phyloP scores from a whole-genome alignment of 2,797 vertebrate genomes.

The Perodicticus potto region DNA sequence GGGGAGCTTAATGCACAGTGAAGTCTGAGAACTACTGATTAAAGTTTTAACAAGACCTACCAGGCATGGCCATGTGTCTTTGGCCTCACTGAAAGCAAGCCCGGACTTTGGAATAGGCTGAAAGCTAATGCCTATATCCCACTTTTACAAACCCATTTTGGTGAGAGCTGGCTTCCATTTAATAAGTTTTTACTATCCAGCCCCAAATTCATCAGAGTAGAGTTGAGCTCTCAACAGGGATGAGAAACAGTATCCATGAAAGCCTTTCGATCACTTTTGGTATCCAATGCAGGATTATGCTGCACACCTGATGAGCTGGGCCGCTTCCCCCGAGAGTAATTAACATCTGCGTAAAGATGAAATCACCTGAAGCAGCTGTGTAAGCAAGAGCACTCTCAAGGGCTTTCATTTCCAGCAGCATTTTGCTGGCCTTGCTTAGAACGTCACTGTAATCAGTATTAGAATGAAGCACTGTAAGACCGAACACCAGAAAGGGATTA shows the following conservation, averaged over 20 bases:
- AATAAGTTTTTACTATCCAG: background rate
- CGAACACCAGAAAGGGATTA: conserved; percentile 70
- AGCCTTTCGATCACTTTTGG: conserved; percentile 46
- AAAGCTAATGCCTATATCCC: background rate
- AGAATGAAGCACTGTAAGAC: conserved; percentile 71
- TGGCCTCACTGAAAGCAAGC: background rate
- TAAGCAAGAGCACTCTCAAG: conserved; percentile 73
- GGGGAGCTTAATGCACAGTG: background rate
- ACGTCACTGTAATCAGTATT: conserved; percentile 66
- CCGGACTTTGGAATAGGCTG: background rate
- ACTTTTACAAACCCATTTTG: conserved; percentile 2
- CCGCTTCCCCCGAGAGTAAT: conserved; percentile 75
- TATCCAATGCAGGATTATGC: conserved; percentile 38
- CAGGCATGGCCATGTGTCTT: background rate
- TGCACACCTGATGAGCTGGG: conserved; percentile 44
- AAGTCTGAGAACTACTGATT: background rate
- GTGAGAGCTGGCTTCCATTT: conserved; percentile 1
- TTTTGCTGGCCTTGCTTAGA: conserved; percentile 62
- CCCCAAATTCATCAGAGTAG: conserved; percentile 1
- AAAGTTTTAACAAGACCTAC: conserved; percentile 2
- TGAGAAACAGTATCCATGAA: conserved; percentile 35
- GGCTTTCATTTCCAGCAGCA: conserved; percentile 69
- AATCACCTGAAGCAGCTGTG: conserved; percentile 77
- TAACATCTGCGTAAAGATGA: conserved; percentile 78
- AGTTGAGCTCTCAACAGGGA: conserved; percentile 30